phyloP scores from a whole-genome alignment of 2,888 invertebrate species.

The Branchipolynoe longqiensis region DNA sequence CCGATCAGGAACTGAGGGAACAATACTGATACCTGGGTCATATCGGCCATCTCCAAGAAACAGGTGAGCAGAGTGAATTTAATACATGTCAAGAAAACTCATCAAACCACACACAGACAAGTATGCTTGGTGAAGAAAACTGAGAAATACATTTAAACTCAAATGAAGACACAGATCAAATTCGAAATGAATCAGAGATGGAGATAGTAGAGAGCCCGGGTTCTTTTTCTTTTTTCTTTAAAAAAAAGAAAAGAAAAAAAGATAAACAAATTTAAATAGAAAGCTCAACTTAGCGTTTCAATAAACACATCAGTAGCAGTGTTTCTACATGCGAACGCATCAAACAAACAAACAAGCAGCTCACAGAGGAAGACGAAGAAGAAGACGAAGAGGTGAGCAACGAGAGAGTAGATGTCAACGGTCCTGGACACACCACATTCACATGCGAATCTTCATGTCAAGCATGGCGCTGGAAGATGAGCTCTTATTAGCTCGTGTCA shows the following conservation, averaged over 20 bases:
- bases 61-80: constrained; percentile 47
- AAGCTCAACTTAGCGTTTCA: background rate
- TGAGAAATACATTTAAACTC: constrained; percentile 5
- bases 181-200: constrained; percentile 20
- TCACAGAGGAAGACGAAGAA: background rate
- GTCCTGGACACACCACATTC: constrained; percentile 5
- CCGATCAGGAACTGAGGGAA: constrained; percentile 27
- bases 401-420: background rate
- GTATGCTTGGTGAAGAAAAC: constrained; percentile 20
- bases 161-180: background rate
- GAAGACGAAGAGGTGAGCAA: background rate
- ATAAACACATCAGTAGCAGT: constrained; percentile 18
- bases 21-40: constrained; percentile 53
- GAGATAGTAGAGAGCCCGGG: constrained; percentile 7
- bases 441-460: constrained; percentile 13
- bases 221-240: no score
- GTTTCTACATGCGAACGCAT: constrained; percentile 4
- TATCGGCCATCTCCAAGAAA: constrained; percentile 57
- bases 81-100: constrained; percentile 52
- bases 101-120: constrained; percentile 23
- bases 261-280: no score
- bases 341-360: constrained; percentile 9
- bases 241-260: no score
- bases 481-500: background rate
- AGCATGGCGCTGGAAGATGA: background rate